These are phyloP conservation scores for Eristalinus sepulchralis DNA, from an alignment of 2,888 invertebrate genomes.

Conservation along the genomic window DNA sequence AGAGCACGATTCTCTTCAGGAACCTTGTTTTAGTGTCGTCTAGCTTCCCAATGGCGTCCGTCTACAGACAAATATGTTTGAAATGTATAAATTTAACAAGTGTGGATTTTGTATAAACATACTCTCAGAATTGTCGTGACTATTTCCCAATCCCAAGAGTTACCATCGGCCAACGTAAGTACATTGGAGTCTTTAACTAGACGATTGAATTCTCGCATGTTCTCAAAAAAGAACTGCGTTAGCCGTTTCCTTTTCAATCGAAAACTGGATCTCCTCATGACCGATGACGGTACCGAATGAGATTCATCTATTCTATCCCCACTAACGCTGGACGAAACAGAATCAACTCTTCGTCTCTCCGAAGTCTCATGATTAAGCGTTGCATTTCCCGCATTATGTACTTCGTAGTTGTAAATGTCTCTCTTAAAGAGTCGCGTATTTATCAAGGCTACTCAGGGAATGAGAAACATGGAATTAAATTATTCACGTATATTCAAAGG, in stretches of 20 bases:
- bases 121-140: conserved; percentile 91
- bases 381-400: conserved; percentile 25
- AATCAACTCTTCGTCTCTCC: conserved; percentile 81
- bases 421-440: conserved; percentile 80
- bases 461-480: not conserved
- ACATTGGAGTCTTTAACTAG: conserved; percentile 91
- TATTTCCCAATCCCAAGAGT: conserved; percentile 96
- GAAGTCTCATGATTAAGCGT: conserved; percentile 55
- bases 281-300: conserved; percentile 76
- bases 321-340: conserved; percentile 80
- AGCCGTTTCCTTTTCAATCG: conserved; percentile 80
- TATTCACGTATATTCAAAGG: not conserved
- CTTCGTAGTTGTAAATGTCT: conserved; percentile 76
- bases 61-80: conserved; percentile 71
- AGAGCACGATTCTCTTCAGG: conserved; percentile 89
- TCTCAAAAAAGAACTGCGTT: conserved; percentile 82
- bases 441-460: conserved; percentile 75
- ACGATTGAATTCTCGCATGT: conserved; percentile 84
- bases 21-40: conserved; percentile 87
- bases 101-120: conserved; percentile 66
- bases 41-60: conserved; percentile 83
- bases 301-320: conserved; percentile 76
- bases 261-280: conserved; percentile 78
- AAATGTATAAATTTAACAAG: not conserved
- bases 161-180: conserved; percentile 89